Base-by-base conservation (phyloP, 2,113 vertebrate species). In the Holacanthus passer region DNA sequence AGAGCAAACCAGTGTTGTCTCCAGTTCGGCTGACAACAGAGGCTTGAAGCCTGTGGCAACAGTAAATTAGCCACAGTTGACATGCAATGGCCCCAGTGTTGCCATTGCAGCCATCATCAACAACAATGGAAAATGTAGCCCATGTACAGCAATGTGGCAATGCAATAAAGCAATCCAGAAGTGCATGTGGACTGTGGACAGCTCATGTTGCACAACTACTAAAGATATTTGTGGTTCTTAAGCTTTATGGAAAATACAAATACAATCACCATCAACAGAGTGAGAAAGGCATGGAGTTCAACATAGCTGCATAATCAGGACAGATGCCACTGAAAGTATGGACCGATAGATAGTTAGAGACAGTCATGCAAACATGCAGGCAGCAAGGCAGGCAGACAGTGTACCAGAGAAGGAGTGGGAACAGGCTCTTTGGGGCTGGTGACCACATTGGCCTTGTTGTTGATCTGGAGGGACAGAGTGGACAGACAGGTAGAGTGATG, bases 381-480 rank as follows among this genome's bases (percentile, higher is more conserved):
- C 85, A 83, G 67, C 70, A 75, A 91, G 92, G 89, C 92, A 91
- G 89, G 91, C 89, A 95, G 90, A 95, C 86, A 91, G 90, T 88
- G 95, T 99, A 99, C 97, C 98, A 99, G 97, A 95, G 97, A 96
- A 53, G 97, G 97, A 96, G 96, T 96, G 92, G 96, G 96, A 88
- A 95, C 95, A 93, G 96, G 95, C 95, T 99, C 97, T 98, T 98
- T 98, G 93, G 97, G 96, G 95, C 97, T 97, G 96, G 96, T 98
- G 96, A 98, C 96, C 96, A 99, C 96, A 96, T 98, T 98, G 94
- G 96, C 95, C 97, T 98, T 99, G 97, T 96, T 99, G 97, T 98
- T 99, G 96, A 99, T 98, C 97, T 99, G 96, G 94, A 96, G 95
- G 85, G 94, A 92, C 87, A 90, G 80, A 94, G 94, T 95, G 96